Evolutionary conservation across 2,888 invertebrate genomes (phyloP).

Genomic region (Lasioglossum calceatum): DNA sequence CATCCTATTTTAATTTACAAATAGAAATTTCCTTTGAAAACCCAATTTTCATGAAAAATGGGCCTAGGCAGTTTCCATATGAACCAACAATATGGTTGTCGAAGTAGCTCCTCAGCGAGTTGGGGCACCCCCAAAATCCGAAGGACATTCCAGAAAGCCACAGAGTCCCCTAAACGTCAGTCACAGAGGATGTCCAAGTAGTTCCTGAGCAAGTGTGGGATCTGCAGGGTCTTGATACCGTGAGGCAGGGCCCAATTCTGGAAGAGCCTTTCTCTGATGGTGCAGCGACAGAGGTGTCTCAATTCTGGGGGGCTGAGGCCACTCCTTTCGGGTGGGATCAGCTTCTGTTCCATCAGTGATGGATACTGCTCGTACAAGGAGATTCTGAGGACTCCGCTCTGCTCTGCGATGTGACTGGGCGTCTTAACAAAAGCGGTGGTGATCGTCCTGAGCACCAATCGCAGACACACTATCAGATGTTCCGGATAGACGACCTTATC

Average conservation of each 20-base stretch:
- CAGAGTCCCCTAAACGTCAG: slow-evolving; percentile 79
- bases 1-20: too few species aligned
- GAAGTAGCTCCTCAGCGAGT: not conserved
- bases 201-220: slow-evolving; percentile 88
- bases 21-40: too few species aligned
- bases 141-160: not conserved
- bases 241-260: slow-evolving; percentile 90
- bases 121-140: not conserved
- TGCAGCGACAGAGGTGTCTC: slow-evolving; percentile 91
- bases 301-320: slow-evolving; percentile 89
- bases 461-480: slow-evolving; percentile 89
- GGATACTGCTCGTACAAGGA: slow-evolving; percentile 82
- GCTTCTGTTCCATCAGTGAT: slow-evolving; percentile 86
- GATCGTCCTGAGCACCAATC: slow-evolving; percentile 88
- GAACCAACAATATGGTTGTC: not conserved
- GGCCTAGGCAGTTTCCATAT: too few species aligned
- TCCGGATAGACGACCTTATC: slow-evolving; percentile 86
- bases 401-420: slow-evolving; percentile 78
- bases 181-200: slow-evolving; percentile 92
- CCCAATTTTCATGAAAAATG: too few species aligned
- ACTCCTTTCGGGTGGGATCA: slow-evolving; percentile 87
- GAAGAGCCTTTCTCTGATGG: slow-evolving; percentile 88
- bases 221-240: slow-evolving; percentile 89
- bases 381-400: slow-evolving; percentile 77
- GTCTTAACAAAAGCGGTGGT: slow-evolving; percentile 85